Percentiles rank a stretch among this genome's conserved stretches.
Evolutionary conservation across 2,113 vertebrate genomes (phyloP).

Genomic region (Arothron firmamentum): DNA sequence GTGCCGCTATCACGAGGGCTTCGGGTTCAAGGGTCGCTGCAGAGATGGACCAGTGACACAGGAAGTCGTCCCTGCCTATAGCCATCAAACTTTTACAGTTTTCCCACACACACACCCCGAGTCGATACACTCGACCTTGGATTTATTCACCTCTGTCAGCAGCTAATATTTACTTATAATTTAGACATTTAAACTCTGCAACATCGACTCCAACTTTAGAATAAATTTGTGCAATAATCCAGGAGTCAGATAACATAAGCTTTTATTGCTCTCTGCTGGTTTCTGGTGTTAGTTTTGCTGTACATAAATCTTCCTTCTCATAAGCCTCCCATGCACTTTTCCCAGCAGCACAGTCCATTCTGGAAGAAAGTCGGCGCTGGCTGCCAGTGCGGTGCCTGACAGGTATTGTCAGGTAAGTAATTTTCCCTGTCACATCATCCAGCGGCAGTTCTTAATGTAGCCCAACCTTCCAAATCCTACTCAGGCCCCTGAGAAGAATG

Average conservation of each 20-base stretch:
- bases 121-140: not conserved
- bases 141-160: not conserved
- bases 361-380: slow-evolving; percentile 9
- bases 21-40: not conserved
- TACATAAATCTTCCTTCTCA: too few species aligned
- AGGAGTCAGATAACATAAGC: too few species aligned
- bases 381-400: slow-evolving; percentile 14
- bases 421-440: slow-evolving; percentile 22
- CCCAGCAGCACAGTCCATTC: not conserved
- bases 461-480: slow-evolving; percentile 34
- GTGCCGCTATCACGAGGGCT: not conserved
- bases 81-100: slow-evolving; percentile 1
- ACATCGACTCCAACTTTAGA: not conserved
- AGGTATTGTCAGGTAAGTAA: slow-evolving; percentile 30
- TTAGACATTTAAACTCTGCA: not conserved
- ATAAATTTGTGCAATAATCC: not conserved
- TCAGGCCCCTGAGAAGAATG: slow-evolving; percentile 21
- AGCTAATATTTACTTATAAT: not conserved
- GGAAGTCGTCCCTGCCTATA: not conserved
- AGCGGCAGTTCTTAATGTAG: slow-evolving; percentile 26
- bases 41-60: not conserved
- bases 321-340: not conserved
- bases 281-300: too few species aligned
- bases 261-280: too few species aligned
- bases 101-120: not conserved